Percentiles rank a stretch among this genome's conserved stretches.
These are phyloP conservation scores for Champsocephalus gunnari DNA, from an alignment of 2,797 vertebrate species.

Conservation along the genomic window DNA sequence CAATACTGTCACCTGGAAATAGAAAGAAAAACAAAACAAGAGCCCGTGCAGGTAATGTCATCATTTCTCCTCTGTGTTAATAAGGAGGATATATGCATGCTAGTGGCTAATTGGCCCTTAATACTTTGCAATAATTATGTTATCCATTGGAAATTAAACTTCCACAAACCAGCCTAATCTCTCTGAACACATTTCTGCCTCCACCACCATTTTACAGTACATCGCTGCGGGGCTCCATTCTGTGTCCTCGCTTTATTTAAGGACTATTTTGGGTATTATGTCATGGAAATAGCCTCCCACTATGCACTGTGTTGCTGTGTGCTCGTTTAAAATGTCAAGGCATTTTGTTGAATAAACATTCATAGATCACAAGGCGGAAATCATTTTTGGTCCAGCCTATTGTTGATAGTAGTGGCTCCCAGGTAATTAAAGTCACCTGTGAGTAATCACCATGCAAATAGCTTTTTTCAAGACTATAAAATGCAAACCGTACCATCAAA, in stretches of 20 bases:
- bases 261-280: conserved; percentile 31
- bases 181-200: conserved; percentile 20
- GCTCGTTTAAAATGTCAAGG: neutral
- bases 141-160: conserved; percentile 6
- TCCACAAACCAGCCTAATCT: conserved; percentile 29
- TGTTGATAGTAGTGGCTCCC: neutral
- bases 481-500: neutral
- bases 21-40: conserved; percentile 11
- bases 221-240: conserved; percentile 27
- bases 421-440: conserved; percentile 23
- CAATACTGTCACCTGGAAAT: conserved; percentile 32
- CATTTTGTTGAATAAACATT: conserved; percentile 11
- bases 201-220: conserved; percentile 61
- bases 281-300: conserved; percentile 3
- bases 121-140: conserved; percentile 1
- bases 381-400: neutral
- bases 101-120: conserved; percentile 5
- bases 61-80: neutral
- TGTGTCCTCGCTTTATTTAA: conserved; percentile 20
- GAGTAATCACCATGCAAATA: neutral
- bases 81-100: neutral
- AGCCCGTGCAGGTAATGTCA: conserved; percentile 64
- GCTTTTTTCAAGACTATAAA: neutral
- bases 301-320: neutral
- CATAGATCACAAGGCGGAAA: neutral